phyloP scores from a whole-genome alignment of 2,113 vertebrate species.

The Catharus bicknelli region DNA sequence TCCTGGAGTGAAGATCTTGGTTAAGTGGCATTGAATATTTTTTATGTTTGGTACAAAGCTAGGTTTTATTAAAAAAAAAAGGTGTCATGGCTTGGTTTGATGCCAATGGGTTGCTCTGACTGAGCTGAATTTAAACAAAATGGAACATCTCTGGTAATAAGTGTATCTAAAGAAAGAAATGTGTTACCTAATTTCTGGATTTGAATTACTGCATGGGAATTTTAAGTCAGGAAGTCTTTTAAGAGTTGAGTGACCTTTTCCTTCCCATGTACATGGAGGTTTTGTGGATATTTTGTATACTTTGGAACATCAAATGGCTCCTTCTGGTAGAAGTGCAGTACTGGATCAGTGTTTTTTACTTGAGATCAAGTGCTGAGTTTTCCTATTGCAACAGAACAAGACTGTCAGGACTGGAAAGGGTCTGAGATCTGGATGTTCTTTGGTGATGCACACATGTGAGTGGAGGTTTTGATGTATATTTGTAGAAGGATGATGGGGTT shows the following conservation, averaged over 20 bases:
- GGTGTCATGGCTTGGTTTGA: neutral
- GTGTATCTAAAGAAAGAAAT: neutral
- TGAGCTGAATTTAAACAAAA: neutral
- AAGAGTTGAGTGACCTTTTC: neutral
- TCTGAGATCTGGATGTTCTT: neutral
- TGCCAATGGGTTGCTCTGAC: neutral
- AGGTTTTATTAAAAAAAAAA: neutral
- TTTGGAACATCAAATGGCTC: neutral
- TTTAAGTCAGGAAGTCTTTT: neutral
- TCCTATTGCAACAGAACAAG: neutral
- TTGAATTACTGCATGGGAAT: neutral
- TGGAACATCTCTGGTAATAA: neutral
- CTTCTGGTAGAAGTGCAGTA: neutral
- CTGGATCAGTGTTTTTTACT: neutral
- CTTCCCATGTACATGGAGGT: fast-evolving
- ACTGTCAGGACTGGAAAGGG: neutral
- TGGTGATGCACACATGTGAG: neutral
- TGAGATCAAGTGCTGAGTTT: neutral
- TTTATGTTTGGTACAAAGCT: neutral
- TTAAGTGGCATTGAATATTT: neutral
- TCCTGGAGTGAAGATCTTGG: neutral
- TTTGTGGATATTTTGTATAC: neutral
- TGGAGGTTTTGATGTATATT: neutral
- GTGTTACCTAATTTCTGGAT: neutral
- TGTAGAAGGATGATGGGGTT: neutral